Evolutionary conservation across 2,113 vertebrate species (phyloP), one percentile per base, ranked within the genome.

Genomic region (Malurus alboscapulatus): DNA sequence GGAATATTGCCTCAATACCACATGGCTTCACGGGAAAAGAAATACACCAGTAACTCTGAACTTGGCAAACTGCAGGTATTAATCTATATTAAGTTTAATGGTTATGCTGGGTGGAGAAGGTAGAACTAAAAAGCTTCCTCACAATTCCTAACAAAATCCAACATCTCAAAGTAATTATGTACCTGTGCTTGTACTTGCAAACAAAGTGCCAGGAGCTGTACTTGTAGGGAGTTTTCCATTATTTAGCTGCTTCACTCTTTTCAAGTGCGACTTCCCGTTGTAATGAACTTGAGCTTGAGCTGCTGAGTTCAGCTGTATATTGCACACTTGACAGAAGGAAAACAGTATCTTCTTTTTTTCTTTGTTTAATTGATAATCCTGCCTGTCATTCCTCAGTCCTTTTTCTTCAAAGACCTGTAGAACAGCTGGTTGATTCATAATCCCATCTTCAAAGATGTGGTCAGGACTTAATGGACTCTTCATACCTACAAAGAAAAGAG

Each of bases 271-370:
- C 86, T 98, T 98, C 74, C 99, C 99, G 1, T 99, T 99, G 97
- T 99, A 99, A 97, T 99, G 99, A 82, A 99, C 98, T 95, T 99
- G 98, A 68, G 98, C 98, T 96, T 99, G 99, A 18, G 98, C 98
- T 51, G 98, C 97, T 2, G 99, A 99, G 95, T 99, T 98, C 83
- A 99, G 97, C 97, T 99, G 99, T 95, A 99, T 98, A 97, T 99
- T 99, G 95, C 99, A 99, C 86, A 98, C 99, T 62, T 99, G 98
- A 18, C 99, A 99, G 85, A 99, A 98, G 3, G 99, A 99, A 96
- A 98, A 99, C 10, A 98, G 76, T 66, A 98, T 97, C 91, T 98
- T 98, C 97, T 98, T 98, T 82, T 98, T 99, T 94, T 99, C 98
- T 97, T 98, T 98, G 75, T 92, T 97, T 71, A 97, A 68, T 77